A percentile compares a stretch with the other conserved stretches of the same genome.
phyloP scores from a whole-genome alignment of 2,797 vertebrate genomes.

The Diplodus puntazzo region DNA sequence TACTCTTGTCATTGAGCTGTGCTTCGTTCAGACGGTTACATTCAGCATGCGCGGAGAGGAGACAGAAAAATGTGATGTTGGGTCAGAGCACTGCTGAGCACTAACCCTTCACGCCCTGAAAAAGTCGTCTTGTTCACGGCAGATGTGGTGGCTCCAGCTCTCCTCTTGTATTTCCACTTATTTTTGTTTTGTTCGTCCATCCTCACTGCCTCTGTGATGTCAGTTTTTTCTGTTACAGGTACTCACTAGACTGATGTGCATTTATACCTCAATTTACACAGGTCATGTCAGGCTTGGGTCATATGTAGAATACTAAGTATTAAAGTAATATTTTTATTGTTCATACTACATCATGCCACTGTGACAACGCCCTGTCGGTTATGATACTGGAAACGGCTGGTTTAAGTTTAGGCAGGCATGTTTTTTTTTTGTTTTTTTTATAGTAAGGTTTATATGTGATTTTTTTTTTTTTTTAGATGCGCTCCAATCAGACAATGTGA shows the following conservation, averaged over 20 bases:
- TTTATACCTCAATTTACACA: constrained; percentile 79
- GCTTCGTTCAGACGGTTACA: constrained; percentile 30
- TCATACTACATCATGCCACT: constrained; percentile 62
- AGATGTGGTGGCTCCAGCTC: not conserved
- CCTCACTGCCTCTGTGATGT: constrained; percentile 37
- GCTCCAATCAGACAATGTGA: constrained; percentile 68
- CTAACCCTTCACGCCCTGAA: constrained; percentile 16
- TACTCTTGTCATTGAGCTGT: constrained; percentile 45
- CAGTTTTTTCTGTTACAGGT: constrained; percentile 44
- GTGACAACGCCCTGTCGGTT: constrained; percentile 64
- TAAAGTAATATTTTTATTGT: constrained; percentile 57
- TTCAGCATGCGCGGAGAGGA: constrained; percentile 18
- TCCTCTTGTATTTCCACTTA: not conserved
- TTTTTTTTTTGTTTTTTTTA: constrained; percentile 15
- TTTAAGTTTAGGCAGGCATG: constrained; percentile 31
- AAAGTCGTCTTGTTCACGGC: constrained; percentile 3
- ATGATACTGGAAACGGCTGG: constrained; percentile 70
- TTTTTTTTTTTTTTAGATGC: constrained; percentile 70
- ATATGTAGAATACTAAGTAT: constrained; percentile 65
- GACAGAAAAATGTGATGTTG: constrained; percentile 5
- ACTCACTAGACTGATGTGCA: constrained; percentile 58
- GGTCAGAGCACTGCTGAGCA: constrained; percentile 35
- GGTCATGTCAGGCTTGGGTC: constrained; percentile 64
- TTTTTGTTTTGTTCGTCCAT: not conserved
- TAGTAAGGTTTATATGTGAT: constrained; percentile 48